Evolutionary conservation across 2,797 vertebrate species (phyloP).

Genomic region (Botia almorhae): DNA sequence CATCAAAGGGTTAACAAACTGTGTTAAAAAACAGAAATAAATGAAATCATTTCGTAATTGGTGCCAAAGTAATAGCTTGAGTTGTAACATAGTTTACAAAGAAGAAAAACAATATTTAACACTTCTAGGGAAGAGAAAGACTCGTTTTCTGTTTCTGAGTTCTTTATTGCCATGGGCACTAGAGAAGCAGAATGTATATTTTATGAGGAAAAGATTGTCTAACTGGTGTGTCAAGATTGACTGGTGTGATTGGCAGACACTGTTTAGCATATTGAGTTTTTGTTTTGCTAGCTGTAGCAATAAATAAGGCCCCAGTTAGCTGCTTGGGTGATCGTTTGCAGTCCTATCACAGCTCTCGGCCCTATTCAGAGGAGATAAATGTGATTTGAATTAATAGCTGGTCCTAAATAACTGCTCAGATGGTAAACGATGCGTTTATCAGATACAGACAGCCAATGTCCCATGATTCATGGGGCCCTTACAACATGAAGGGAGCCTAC

Average conservation of each 20-base stretch:
- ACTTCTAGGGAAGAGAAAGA: neutral
- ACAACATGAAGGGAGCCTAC: constrained; percentile 98
- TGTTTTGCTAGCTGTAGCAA: constrained; percentile 60
- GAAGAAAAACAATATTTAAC: neutral
- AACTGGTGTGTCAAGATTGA: constrained; percentile 79
- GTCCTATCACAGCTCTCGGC: constrained; percentile 76
- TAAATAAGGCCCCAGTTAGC: constrained; percentile 69
- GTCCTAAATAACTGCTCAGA: constrained; percentile 99
- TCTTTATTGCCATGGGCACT: constrained; percentile 4
- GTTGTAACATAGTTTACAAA: too few relatives aligned
- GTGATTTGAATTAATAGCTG: constrained; percentile 99
- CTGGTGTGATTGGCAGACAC: constrained; percentile 79
- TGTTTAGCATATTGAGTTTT: constrained; percentile 76
- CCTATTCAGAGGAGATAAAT: constrained; percentile 92
- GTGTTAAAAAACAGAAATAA: too few relatives aligned
- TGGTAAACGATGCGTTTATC: constrained; percentile 99
- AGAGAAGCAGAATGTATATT: constrained; percentile 43
- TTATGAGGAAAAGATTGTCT: constrained; percentile 62
- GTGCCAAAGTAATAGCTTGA: neutral
- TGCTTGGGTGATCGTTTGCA: constrained; percentile 78
- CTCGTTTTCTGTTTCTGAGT: neutral
- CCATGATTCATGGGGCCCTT: constrained; percentile 99
- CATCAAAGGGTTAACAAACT: neutral
- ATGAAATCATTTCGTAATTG: neutral
- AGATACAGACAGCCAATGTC: constrained; percentile 98